phyloP scores from a whole-genome alignment of 64 coral and sea anemone species.

The Actinia equina region DNA sequence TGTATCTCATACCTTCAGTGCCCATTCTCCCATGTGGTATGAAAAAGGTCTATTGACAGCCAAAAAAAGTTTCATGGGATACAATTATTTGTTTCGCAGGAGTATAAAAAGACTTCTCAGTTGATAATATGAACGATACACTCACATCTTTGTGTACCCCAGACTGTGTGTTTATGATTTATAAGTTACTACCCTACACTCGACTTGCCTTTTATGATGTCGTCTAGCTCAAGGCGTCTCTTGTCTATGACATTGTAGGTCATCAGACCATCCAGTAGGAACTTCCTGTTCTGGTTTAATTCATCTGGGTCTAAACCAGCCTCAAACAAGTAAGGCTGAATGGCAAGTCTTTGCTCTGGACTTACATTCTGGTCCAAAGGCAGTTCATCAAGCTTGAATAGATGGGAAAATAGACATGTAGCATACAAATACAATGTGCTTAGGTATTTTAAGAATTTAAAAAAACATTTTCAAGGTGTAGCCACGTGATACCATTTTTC shows the following conservation, averaged over 20 bases:
- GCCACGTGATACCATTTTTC: too few relatives aligned
- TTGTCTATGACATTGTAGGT: slow-evolving; percentile 51
- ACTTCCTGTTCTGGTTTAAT: background rate
- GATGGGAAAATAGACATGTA: slow-evolving; percentile 4
- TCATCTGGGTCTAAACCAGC: slow-evolving; percentile 44
- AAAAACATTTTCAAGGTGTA: too few relatives aligned
- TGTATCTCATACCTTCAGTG: too few relatives aligned
- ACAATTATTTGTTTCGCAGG: background rate
- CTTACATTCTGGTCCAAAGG: background rate
- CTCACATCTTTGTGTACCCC: background rate
- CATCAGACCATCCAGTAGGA: slow-evolving; percentile 32
- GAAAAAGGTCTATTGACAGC: too few relatives aligned
- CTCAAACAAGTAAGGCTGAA: slow-evolving; percentile 39
- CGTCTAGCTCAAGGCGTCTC: slow-evolving; percentile 34
- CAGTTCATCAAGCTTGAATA: slow-evolving; percentile 35
- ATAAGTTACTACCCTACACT: background rate
- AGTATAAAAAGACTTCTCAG: background rate
- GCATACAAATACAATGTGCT: background rate
- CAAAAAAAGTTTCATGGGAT: background rate
- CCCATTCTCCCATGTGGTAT: too few relatives aligned
- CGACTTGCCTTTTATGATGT: slow-evolving; percentile 41
- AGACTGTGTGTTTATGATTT: background rate
- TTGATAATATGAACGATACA: background rate
- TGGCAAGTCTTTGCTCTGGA: slow-evolving; percentile 8
- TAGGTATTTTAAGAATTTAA: background rate